Percentiles rank a stretch among this genome's conserved stretches.
Conservation (phyloP, 2,113 vertebrate species). For the Labeo rohita region DNA sequence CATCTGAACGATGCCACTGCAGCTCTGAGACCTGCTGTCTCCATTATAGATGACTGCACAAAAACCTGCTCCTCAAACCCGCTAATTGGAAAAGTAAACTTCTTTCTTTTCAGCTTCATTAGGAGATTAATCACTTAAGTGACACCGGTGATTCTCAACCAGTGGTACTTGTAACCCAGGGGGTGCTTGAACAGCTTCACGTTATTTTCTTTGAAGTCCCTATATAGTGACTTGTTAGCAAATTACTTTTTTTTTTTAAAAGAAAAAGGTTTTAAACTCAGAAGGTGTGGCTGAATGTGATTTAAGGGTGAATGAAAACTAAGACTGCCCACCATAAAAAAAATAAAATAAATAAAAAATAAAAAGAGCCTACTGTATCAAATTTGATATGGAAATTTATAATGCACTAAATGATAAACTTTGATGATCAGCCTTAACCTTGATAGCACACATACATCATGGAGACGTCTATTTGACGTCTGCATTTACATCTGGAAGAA, state of each 20-base stretch:
- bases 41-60: constrained; percentile 38
- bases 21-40: constrained; percentile 34
- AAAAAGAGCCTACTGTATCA: too few relatives aligned
- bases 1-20: constrained; percentile 16
- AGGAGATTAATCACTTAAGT: constrained; percentile 27
- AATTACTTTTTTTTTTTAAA: not conserved
- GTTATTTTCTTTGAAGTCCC: not conserved
- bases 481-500: too few relatives aligned
- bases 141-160: not conserved
- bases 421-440: not conserved
- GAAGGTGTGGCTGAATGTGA: too few relatives aligned
- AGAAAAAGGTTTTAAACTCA: not conserved
- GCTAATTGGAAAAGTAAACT: constrained; percentile 51
- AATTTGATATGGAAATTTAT: too few relatives aligned
- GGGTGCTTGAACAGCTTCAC: not conserved
- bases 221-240: not conserved
- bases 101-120: constrained; percentile 35
- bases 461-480: too few relatives aligned
- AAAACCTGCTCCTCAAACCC: constrained; percentile 25
- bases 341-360: too few relatives aligned
- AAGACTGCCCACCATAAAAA: not conserved
- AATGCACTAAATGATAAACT: not conserved
- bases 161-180: not conserved
- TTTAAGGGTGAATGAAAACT: not conserved
- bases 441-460: too few relatives aligned